Base-by-base conservation (phyloP, 1,140 invertebrate genomes). In the Bicyclus anynana region DNA sequence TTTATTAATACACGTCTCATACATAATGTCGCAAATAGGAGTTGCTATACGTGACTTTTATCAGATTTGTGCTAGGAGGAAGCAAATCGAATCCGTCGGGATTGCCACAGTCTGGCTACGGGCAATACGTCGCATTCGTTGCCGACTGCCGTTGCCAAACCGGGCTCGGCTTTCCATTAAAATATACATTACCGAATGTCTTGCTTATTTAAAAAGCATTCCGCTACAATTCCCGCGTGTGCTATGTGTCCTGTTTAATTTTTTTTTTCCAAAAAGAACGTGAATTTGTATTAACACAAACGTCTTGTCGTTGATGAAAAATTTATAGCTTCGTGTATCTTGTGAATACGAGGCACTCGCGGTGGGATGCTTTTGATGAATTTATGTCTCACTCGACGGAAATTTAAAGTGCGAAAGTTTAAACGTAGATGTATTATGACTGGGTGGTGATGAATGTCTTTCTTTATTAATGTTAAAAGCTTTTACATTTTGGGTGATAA, bases 81-180 rank as follows among this genome's bases (percentile, higher is more conserved):
- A 35, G 21, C 27, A 42, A 53, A 23, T 14, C n/a, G 47, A 50
- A 50, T 42, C 54, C 54, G 21, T 9, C 33, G 55, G 55, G 40
- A 57, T 49, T 37, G 14, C 54, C 21, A 26, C 17, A 26, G 33
- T 26, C 44, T 50, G 29, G 40, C 40, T 16, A 20, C 40, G 6
- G 35, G 35, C 42, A 40, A 50, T 44, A 51, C 23, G 46, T 49
- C 46, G 27, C 33, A n/a, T 51, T 44, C 14, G 47, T n/a, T n/a
- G n/a, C n/a, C n/a, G n/a, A 37, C 5, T 17, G 46, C 46, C 55
- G 21, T 18, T 57, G 55, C 55, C 55, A 57, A 57, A 51, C 35
- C 44, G 53, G 38, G 40, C 48, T 23, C 14, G 33, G 37, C 26
- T 21, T 51, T 57, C 21, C 55, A 35, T 44, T 57, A 23, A 46